Conservation (phyloP, 2,797 vertebrate genomes). For the Mus minutoides region DNA sequence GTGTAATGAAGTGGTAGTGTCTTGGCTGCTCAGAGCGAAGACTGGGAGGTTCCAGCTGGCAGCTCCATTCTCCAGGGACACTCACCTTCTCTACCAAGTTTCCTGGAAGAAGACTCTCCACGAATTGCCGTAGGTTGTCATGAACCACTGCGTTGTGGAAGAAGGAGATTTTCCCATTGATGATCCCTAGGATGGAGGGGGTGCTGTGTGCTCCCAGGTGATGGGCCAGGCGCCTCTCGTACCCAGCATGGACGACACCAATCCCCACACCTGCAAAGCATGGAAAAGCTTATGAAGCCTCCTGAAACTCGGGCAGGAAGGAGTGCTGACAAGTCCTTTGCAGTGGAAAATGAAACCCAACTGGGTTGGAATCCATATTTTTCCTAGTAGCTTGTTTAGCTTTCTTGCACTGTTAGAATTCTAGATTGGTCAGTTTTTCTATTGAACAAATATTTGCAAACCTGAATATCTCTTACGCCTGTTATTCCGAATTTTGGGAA, state of each 20-base stretch:
- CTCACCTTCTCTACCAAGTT: conserved; percentile 95
- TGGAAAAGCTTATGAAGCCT: not conserved
- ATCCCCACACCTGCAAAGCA: conserved; percentile 93
- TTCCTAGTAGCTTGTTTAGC: not conserved
- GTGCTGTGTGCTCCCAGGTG: conserved; percentile 97
- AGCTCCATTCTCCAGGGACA: not conserved
- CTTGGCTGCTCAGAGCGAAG: not conserved
- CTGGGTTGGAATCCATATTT: not conserved
- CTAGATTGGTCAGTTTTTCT: not conserved
- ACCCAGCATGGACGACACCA: conserved; percentile 95
- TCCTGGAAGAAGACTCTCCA: conserved; percentile 96
- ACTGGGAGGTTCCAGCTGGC: not conserved
- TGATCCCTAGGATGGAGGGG: conserved; percentile 94
- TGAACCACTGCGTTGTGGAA: conserved; percentile 95
- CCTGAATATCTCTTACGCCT: not conserved
- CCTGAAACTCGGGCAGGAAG: not conserved
- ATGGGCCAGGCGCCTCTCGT: conserved; percentile 95
- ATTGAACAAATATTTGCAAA: not conserved
- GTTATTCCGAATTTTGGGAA: conserved; percentile 12
- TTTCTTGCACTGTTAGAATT: not conserved
- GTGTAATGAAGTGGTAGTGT: too few species aligned
- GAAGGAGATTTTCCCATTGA: conserved; percentile 95
- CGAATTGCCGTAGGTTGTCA: conserved; percentile 95
- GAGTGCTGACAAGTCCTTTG: not conserved
- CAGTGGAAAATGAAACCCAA: not conserved